Evolutionary conservation across 2,888 invertebrate genomes (phyloP), one percentile per base, ranked within the genome.

Genomic region (Acanthosoma haemorrhoidale): DNA sequence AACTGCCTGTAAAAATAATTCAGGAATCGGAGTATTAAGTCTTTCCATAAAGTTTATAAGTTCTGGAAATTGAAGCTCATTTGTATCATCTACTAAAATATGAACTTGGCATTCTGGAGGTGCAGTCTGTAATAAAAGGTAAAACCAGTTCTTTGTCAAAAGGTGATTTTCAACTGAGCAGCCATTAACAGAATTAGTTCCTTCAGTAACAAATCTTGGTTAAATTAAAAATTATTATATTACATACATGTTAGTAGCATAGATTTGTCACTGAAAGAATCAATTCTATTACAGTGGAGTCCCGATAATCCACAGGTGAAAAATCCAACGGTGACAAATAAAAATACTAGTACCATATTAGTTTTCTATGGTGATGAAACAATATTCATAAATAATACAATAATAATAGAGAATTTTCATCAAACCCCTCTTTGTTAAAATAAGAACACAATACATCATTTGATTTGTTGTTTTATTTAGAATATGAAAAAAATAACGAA

Each of bases 51-150:
- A 85, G 72, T 84, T 79, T 0, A 87, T 77, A 21, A 89, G 80
- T 76, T 85, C 86, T 31, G 86, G 85, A 64, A 88, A 78, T 75
- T 88, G 86, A 59, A 83, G 79, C 9, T 82, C 81, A 74, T 86
- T 86, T 0, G 77, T 80, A 71, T 87, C 84, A 74, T 88, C 87
- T 0, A 87, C 76, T 0, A 88, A 78, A 61, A 88, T 82, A 77
- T 8, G 77, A 69, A 73, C 73, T 11, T 68, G 34, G 43, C 71
- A 71, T 18, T 71, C 51, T 3, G 72, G 72, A 21, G 59, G 34
- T n/a, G 21, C 15, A 16, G 34, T 70, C 72, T 72, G 57, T 9
- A 63, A 41, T 9, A 57, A 38, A 8, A 18, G 15, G 11, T 51
- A 9, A 8, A 51, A 13, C 51, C 8, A 18, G n/a, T 9, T 18